Percentiles rank a stretch among this genome's conserved stretches.
phyloP scores from a whole-genome alignment of 2,113 vertebrate species.

The Caranx melampygus region DNA sequence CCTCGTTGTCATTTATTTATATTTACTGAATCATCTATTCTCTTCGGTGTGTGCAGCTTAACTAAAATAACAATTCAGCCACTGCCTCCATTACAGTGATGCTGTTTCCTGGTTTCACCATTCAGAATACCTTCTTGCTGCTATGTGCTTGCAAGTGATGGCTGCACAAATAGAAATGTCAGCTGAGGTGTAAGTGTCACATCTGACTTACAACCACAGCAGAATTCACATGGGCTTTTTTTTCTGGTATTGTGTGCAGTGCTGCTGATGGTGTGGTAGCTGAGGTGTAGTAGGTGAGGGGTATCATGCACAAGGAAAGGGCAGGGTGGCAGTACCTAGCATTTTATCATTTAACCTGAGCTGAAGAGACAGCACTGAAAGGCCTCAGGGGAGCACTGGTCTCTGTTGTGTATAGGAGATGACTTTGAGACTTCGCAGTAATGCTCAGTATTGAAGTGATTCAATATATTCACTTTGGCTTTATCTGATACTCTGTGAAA shows the following conservation, averaged over 20 bases:
- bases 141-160: neutral
- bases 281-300: conserved; percentile 30
- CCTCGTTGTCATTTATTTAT: conserved; percentile 17
- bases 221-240: neutral
- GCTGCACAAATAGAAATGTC: conserved; percentile 40
- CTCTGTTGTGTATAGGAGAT: conserved; percentile 18
- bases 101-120: conserved; percentile 3
- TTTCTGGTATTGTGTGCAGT: conserved; percentile 1
- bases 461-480: conserved; percentile 21
- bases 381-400: conserved; percentile 24
- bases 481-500: neutral
- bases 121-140: neutral
- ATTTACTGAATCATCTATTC: conserved; percentile 24
- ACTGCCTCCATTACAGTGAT: neutral
- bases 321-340: conserved; percentile 7
- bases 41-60: neutral
- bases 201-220: conserved; percentile 29
- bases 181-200: conserved; percentile 38
- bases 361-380: conserved; percentile 27
- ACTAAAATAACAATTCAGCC: conserved; percentile 17
- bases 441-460: conserved; percentile 10
- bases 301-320: conserved; percentile 34
- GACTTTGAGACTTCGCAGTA: conserved; percentile 1
- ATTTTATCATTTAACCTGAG: conserved; percentile 49
- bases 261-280: conserved; percentile 15